Evolutionary conservation across 1,140 invertebrate genomes (phyloP), one percentile per base, ranked within the genome.

Genomic region (Panagrolaimus sp.): DNA sequence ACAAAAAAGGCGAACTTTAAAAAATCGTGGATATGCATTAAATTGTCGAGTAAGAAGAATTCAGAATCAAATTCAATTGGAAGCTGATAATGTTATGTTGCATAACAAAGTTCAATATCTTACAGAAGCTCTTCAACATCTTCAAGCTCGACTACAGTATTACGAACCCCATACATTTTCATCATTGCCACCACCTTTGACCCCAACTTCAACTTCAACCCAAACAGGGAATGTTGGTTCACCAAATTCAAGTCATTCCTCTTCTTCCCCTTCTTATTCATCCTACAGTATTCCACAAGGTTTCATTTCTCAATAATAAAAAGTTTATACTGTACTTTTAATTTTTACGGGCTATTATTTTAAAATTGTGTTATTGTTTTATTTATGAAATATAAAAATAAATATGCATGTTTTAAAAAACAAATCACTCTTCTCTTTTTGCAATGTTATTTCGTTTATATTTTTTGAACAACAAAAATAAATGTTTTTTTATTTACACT

Each of bases 11-110:
- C 87, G 96, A 72, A 98, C 96, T 10, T 87, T 99, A 24, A 99
- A 98, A 86, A 99, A 99, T 85, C 89, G 96, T 12, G 94, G 94
- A 4, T 98, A 99, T 86, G 96, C 96, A 43, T 94, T 98, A 82
- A 98, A 96, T 83, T 98, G 96, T 84, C 89, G 96, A 38, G 73
- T 72, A 14, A 24, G 78, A 46, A 45, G 80, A 26, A 43, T 83
- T 21, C 73, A 78, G 43, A 80, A 68, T 46, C 75, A 82, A 38
- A 38, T 65, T 15, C 78, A 83, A 58, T 38, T 82, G 43, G 77
- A 82, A 48, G 68, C 67, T 12, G 80, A 82, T 28, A 82, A 82
- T 66, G 17, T 47, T 10, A 63, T 65, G 43, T 70, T 83, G 10
- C 10, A 66, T n/a, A 62, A 74, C 17, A 47, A 80, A 48, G 28